Conservation (phyloP, 2,797 vertebrate species). For the Mormyrus hasselquistii region DNA sequence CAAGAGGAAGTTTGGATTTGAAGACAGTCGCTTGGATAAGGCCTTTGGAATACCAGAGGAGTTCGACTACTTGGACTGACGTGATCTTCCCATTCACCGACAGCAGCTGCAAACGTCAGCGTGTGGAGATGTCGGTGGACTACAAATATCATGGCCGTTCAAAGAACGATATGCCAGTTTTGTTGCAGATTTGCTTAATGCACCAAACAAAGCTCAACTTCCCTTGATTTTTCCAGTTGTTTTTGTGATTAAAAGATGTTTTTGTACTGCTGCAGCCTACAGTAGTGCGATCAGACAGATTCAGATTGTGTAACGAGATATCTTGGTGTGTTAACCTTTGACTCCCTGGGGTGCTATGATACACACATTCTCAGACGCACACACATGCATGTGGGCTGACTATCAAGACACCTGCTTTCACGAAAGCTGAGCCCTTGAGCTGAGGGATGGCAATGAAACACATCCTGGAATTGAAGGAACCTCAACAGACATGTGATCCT, state of each 20-base stretch:
- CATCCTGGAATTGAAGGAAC: not conserved
- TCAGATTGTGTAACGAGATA: slow-evolving; percentile 48
- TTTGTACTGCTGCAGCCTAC: not conserved
- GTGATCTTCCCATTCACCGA: not conserved
- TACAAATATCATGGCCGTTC: not conserved
- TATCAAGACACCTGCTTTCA: slow-evolving; percentile 56
- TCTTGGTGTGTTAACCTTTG: slow-evolving; percentile 37
- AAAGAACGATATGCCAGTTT: not conserved
- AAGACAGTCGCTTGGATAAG: slow-evolving; percentile 84
- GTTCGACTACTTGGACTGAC: slow-evolving; percentile 91
- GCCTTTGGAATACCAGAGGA: slow-evolving; percentile 96
- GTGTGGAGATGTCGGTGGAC: not conserved
- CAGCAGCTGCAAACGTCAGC: not conserved
- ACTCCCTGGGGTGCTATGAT: slow-evolving; percentile 16
- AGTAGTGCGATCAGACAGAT: slow-evolving; percentile 11
- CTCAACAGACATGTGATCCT: not conserved
- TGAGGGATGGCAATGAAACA: not conserved
- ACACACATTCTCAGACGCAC: slow-evolving; percentile 21
- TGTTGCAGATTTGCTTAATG: not conserved
- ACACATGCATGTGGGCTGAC: slow-evolving; percentile 30
- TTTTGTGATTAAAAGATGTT: not conserved
- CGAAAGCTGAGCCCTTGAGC: slow-evolving; percentile 51
- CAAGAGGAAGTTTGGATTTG: slow-evolving; percentile 90
- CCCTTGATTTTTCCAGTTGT: not conserved
- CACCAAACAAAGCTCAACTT: not conserved